Conservation (phyloP, 2,113 vertebrate species). For the Lagopus leucura region DNA sequence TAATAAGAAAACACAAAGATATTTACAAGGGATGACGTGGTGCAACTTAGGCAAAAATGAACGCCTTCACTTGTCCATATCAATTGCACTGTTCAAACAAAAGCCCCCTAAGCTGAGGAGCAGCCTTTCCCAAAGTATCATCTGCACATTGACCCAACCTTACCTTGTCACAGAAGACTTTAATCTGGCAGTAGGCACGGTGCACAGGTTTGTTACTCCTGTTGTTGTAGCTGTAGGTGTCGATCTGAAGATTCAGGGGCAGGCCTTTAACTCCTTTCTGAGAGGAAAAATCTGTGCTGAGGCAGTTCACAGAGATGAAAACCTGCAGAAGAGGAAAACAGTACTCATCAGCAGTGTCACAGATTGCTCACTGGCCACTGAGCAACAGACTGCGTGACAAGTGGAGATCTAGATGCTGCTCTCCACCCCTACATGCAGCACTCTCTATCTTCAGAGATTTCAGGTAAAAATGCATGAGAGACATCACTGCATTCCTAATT, state of each 20-base stretch:
- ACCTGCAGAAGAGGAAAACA: slow-evolving; percentile 80
- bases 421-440: neutral
- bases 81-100: neutral
- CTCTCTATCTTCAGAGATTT: neutral
- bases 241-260: slow-evolving; percentile 95
- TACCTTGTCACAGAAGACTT: slow-evolving; percentile 98
- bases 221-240: slow-evolving; percentile 99
- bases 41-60: neutral
- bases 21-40: neutral
- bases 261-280: slow-evolving; percentile 99
- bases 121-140: neutral
- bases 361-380: neutral
- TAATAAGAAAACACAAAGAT: neutral
- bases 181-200: slow-evolving; percentile 97
- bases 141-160: neutral
- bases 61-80: neutral
- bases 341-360: neutral
- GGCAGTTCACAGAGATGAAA: slow-evolving; percentile 98
- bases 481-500: neutral
- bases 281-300: slow-evolving; percentile 98
- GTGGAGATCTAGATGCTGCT: neutral
- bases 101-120: neutral
- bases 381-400: accelerated
- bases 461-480: neutral
- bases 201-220: slow-evolving; percentile 99